phyloP scores from a whole-genome alignment of 2,888 invertebrate genomes.

The Amphimallon solstitiale region DNA sequence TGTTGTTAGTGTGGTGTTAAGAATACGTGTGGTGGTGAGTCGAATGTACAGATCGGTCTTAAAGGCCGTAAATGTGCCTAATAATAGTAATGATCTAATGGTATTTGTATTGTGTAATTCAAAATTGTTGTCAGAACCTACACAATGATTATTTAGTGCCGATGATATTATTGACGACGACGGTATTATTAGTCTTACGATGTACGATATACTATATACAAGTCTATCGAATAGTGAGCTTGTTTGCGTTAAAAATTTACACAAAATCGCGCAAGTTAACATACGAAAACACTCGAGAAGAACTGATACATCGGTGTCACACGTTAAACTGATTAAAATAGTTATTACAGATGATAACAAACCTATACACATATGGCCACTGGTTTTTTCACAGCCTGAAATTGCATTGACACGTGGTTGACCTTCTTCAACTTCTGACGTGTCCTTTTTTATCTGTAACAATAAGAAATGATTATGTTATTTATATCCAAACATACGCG shows the following conservation, averaged over 20 bases:
- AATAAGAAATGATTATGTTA: slow-evolving; percentile 27
- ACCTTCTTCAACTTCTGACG: slow-evolving; percentile 56
- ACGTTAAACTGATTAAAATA: slow-evolving; percentile 51
- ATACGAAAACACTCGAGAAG: background rate
- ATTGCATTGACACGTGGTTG: slow-evolving; percentile 52
- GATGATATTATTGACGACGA: background rate
- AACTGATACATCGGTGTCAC: slow-evolving; percentile 31
- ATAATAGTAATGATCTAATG: background rate
- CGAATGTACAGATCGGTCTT: background rate
- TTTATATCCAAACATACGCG: too few species aligned
- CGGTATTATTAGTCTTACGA: background rate
- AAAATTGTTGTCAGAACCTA: slow-evolving; percentile 62
- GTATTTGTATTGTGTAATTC: slow-evolving; percentile 45
- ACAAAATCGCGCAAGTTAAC: background rate
- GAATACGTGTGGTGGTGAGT: too few species aligned
- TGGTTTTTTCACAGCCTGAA: slow-evolving; percentile 58
- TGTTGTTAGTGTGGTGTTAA: background rate
- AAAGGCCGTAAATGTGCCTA: background rate
- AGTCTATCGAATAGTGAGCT: background rate
- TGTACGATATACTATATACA: background rate
- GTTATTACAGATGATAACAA: slow-evolving; percentile 60
- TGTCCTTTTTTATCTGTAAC: slow-evolving; percentile 60
- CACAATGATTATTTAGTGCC: background rate
- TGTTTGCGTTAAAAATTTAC: background rate
- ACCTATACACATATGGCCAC: slow-evolving; percentile 62